Evolutionary conservation across 2,888 invertebrate species (phyloP), one percentile per base, ranked within the genome.

Genomic region (Xanthorhoe designata): DNA sequence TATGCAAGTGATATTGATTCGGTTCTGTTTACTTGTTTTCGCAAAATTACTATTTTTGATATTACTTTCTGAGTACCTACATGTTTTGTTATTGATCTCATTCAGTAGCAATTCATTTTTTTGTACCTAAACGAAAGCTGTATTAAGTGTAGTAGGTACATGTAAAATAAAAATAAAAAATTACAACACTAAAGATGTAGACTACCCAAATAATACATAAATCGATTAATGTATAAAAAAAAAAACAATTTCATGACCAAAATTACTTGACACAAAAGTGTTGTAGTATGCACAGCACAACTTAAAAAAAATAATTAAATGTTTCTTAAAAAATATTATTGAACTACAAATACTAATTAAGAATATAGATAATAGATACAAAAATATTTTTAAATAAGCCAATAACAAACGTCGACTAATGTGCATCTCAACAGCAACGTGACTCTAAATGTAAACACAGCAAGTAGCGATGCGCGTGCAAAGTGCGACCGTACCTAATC

Each of bases 401-500:
- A 63, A 61, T 15, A 62, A 66, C 58, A 69, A 64, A 8, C 59
- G 53, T 61, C 47, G 51, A 67, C 55, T 70, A 69, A 66, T 72
- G 51, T 74, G 75, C 79, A 81, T 83, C 82, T 77, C 74, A 74
- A 71, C 73, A 73, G 73, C 77, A 79, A 82, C 83, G 83, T 82
- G 83, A 83, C 79, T 78, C 66, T 68, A 64, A 78, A 67, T 77
- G 74, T 82, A 83, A 83, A 83, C 83, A 82, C 73, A 69, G 59
- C 72, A 74, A 78, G 71, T 72, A 64, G 58, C 69, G 60, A 69
- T 64, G 70, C 78, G 75, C 76, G 77, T 79, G 80, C 66, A 69
- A 68, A 69, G 69, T 69, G 64, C 70, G 15, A 54, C 50, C 64
- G 69, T 55, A 71, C 72, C 55, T 32, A 60, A 63, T 61, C 61